These are phyloP conservation scores for Andrena dorsata DNA, from an alignment of 2,888 invertebrate species.

Conservation along the genomic window DNA sequence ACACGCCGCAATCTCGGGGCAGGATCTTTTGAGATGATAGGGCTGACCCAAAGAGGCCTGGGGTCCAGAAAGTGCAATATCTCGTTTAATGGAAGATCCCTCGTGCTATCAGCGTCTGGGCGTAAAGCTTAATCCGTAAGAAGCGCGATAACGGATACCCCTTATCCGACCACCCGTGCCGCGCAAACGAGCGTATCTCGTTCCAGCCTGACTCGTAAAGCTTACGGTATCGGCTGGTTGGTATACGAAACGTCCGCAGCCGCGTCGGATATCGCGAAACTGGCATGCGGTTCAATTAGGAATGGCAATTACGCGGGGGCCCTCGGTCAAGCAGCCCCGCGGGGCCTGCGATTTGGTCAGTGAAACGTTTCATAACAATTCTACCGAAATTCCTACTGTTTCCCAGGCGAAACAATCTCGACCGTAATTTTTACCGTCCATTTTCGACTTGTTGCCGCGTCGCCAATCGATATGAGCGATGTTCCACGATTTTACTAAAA, in stretches of 20 bases:
- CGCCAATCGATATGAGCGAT: neutral
- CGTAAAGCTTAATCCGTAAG: slow-evolving; percentile 55
- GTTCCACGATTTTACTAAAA: too few species aligned
- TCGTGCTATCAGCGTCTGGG: slow-evolving; percentile 35
- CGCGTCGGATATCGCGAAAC: slow-evolving; percentile 63
- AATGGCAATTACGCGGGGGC: slow-evolving; percentile 68
- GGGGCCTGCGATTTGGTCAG: slow-evolving; percentile 68
- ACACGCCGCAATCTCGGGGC: slow-evolving; percentile 16
- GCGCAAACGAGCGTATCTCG: slow-evolving; percentile 60
- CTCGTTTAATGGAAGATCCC: slow-evolving; percentile 37
- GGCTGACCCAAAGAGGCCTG: slow-evolving; percentile 7
- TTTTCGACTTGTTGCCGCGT: slow-evolving; percentile 32
- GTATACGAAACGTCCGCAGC: slow-evolving; percentile 56
- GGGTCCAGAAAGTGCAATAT: slow-evolving; percentile 31
- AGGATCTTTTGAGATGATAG: slow-evolving; percentile 8
- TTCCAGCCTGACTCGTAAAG: slow-evolving; percentile 61
- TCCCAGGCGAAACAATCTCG: neutral
- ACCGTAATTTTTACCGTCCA: neutral
- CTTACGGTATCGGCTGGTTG: slow-evolving; percentile 53
- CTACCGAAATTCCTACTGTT: neutral
- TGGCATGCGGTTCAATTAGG: slow-evolving; percentile 63
- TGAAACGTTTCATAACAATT: slow-evolving; percentile 7
- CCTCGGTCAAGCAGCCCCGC: slow-evolving; percentile 32
- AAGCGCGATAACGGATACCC: slow-evolving; percentile 58
- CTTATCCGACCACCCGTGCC: slow-evolving; percentile 58